These are phyloP conservation scores for Philypnodon macrostomus DNA, from an alignment of 2,797 vertebrate genomes.

Conservation along the genomic window DNA sequence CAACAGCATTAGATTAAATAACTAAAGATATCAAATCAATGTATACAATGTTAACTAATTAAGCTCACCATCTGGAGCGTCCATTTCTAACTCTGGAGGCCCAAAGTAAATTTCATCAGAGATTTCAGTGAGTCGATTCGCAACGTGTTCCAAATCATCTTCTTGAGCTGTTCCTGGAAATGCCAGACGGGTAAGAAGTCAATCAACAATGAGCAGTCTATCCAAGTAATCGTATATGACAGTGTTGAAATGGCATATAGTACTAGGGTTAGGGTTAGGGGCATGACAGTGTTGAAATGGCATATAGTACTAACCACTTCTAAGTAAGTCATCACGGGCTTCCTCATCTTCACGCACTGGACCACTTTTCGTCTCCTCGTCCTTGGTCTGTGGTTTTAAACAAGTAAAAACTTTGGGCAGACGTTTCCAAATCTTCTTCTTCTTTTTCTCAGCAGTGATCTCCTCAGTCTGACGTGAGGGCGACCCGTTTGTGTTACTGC, in stretches of 20 bases:
- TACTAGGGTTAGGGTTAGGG: too few species aligned
- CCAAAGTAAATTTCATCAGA: conserved; percentile 44
- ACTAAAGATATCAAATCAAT: too few species aligned
- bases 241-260: too few species aligned
- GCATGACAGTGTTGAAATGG: too few species aligned
- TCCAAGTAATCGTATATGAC: too few species aligned
- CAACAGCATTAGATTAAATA: too few species aligned
- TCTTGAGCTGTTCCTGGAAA: background rate
- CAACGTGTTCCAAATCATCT: conserved; percentile 20
- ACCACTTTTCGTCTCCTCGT: background rate
- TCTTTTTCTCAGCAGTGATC: background rate
- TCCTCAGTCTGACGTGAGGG: background rate
- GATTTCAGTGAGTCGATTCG: conserved; percentile 34
- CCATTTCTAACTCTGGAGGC: conserved; percentile 8
- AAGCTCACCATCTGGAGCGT: conserved; percentile 11
- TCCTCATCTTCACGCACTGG: fast-evolving
- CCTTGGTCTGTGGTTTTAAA: conserved; percentile 13
- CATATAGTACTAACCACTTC: fast-evolving
- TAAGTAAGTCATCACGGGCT: fast-evolving
- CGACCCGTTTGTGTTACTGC: fast-evolving
- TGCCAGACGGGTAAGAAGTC: background rate
- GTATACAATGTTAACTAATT: too few species aligned
- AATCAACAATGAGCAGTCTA: too few species aligned
- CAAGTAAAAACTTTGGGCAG: conserved; percentile 13
- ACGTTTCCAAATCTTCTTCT: conserved; percentile 1